phyloP scores from a whole-genome alignment of 2,888 invertebrate species.

The Eilema sororculum region DNA sequence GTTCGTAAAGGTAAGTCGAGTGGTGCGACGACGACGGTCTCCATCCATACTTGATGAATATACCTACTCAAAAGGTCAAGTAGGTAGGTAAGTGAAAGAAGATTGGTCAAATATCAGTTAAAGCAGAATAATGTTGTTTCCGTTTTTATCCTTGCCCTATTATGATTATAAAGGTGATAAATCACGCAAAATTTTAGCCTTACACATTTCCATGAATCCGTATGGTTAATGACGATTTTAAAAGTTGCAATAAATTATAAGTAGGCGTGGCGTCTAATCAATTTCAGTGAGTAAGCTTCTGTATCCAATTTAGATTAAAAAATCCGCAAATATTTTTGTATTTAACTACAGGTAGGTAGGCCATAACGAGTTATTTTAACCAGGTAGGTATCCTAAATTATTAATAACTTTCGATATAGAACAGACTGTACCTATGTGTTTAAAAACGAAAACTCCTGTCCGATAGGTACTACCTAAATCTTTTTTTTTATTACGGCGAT shows the following conservation, averaged over 20 bases:
- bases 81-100: conserved; percentile 15
- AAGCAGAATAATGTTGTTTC: not conserved
- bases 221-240: not conserved
- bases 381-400: not conserved
- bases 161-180: not conserved
- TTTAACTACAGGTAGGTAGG: no score
- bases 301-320: not conserved
- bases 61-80: not conserved
- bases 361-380: no score
- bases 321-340: not conserved
- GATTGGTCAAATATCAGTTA: conserved; percentile 14
- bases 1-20: conserved; percentile 22
- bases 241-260: not conserved
- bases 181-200: not conserved
- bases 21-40: not conserved
- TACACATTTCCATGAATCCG: not conserved
- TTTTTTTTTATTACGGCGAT: not conserved
- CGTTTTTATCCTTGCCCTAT: not conserved
- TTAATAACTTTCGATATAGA: not conserved
- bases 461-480: not conserved
- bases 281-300: not conserved
- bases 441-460: not conserved
- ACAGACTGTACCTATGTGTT: not conserved
- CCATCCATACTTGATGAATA: not conserved
- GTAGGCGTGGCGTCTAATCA: not conserved